A percentile compares a stretch with the other conserved stretches of the same genome.
Conservation (phyloP, 2,113 vertebrate species). For the Macrotus californicus region DNA sequence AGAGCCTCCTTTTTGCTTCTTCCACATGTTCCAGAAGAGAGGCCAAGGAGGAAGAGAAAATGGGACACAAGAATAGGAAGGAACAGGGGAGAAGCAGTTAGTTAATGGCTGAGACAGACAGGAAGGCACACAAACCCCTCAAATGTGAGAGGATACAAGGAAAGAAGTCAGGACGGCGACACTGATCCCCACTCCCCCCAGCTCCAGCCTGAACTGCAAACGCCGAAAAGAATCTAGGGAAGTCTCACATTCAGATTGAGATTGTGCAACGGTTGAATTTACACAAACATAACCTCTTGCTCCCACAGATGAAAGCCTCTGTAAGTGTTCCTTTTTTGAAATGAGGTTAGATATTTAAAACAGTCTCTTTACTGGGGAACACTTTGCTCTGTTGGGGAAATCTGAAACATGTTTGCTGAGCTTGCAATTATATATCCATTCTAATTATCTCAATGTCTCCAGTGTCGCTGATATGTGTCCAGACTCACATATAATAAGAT, state of each 20-base stretch:
- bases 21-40: background rate
- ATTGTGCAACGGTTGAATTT: background rate
- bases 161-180: background rate
- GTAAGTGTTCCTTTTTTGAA: background rate
- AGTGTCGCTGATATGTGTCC: background rate
- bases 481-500: background rate
- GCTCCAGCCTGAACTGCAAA: background rate
- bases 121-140: background rate
- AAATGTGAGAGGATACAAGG: background rate
- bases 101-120: background rate
- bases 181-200: background rate
- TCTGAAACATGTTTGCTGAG: background rate
- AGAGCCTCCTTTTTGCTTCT: background rate
- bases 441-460: background rate
- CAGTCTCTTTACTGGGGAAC: background rate
- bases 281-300: constrained; percentile 9
- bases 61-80: background rate
- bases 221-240: background rate
- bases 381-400: background rate
- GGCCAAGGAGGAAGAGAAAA: background rate
- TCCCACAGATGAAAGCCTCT: constrained; percentile 20
- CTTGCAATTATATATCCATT: background rate
- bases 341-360: constrained; percentile 43
- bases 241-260: background rate
- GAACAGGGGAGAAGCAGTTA: background rate